Conservation (phyloP, 2,113 vertebrate genomes). For the Crotalus horridus region DNA sequence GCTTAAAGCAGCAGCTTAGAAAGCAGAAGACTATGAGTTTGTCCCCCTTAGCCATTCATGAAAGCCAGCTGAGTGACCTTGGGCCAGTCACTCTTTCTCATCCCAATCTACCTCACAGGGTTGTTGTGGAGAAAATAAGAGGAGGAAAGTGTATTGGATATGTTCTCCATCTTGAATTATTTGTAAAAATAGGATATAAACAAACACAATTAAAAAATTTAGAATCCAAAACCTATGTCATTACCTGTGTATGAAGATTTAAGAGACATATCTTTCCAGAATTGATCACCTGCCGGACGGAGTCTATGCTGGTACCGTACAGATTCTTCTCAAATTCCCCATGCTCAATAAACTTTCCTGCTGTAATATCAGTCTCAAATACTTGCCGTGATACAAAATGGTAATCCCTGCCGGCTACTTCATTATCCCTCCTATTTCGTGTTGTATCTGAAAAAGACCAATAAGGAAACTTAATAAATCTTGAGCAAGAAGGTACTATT, state of each 20-base stretch:
- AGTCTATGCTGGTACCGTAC: slow-evolving; percentile 93
- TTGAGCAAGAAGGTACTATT: neutral
- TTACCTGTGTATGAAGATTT: slow-evolving; percentile 89
- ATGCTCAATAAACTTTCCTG: slow-evolving; percentile 90
- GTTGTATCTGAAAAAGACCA: slow-evolving; percentile 82
- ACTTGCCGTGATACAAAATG: slow-evolving; percentile 84
- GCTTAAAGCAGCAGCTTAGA: neutral
- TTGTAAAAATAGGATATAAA: neutral
- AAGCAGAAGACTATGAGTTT: neutral
- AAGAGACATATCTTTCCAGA: slow-evolving; percentile 90
- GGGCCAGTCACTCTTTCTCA: neutral
- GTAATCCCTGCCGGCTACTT: slow-evolving; percentile 90
- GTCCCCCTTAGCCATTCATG: neutral
- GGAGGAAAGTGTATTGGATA: neutral
- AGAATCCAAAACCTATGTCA: slow-evolving; percentile 30
- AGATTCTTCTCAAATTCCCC: slow-evolving; percentile 94
- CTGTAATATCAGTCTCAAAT: slow-evolving; percentile 83
- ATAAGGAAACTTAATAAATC: neutral
- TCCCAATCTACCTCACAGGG: neutral
- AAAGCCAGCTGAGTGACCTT: neutral
- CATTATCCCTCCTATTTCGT: slow-evolving; percentile 80
- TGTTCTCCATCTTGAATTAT: neutral
- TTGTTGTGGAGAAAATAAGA: neutral
- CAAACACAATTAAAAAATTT: fast-evolving
- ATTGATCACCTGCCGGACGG: slow-evolving; percentile 88